These are phyloP conservation scores for Gerris buenoi DNA, from an alignment of 1,140 invertebrate genomes.

Conservation along the genomic window DNA sequence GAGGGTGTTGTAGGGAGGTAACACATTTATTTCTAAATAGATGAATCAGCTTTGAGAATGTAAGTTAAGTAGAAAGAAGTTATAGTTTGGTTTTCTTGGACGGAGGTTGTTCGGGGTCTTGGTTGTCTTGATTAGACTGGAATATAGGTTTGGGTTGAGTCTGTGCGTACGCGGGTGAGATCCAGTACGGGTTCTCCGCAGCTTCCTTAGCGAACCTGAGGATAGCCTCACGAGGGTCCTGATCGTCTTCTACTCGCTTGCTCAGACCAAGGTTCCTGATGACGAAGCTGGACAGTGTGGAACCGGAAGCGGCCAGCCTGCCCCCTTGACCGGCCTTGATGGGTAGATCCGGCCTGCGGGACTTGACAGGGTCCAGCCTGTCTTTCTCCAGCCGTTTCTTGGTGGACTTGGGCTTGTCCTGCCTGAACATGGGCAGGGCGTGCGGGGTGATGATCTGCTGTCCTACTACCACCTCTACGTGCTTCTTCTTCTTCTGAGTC, in stretches of 20 bases:
- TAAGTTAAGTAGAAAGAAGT: no score
- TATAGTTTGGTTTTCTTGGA: conserved; percentile 18
- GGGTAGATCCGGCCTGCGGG: conserved; percentile 82
- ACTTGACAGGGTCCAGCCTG: conserved; percentile 80
- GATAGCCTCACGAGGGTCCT: conserved; percentile 92
- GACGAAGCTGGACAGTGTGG: conserved; percentile 92
- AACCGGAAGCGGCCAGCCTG: conserved; percentile 85
- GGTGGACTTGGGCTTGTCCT: conserved; percentile 77
- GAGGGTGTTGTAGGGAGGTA: no score
- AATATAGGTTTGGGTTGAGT: conserved; percentile 42
- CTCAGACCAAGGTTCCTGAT: conserved; percentile 86
- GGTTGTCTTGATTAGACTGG: conserved; percentile 30
- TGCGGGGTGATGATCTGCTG: conserved; percentile 96
- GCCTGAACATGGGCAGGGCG: conserved; percentile 85
- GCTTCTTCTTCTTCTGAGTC: conserved; percentile 57
- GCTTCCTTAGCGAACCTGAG: conserved; percentile 94
- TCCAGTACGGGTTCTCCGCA: conserved; percentile 85
- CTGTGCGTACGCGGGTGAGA: conserved; percentile 42
- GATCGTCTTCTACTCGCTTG: conserved; percentile 86
- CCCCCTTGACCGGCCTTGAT: conserved; percentile 85
- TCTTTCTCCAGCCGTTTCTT: conserved; percentile 86
- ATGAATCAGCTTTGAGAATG: no score
- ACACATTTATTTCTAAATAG: no score
- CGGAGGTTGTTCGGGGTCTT: conserved; percentile 18
- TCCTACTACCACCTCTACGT: conserved; percentile 70